A percentile compares a stretch with the other conserved stretches of the same genome.
Evolutionary conservation across 2,113 vertebrate genomes (phyloP).

Genomic region (Eclectus roratus): DNA sequence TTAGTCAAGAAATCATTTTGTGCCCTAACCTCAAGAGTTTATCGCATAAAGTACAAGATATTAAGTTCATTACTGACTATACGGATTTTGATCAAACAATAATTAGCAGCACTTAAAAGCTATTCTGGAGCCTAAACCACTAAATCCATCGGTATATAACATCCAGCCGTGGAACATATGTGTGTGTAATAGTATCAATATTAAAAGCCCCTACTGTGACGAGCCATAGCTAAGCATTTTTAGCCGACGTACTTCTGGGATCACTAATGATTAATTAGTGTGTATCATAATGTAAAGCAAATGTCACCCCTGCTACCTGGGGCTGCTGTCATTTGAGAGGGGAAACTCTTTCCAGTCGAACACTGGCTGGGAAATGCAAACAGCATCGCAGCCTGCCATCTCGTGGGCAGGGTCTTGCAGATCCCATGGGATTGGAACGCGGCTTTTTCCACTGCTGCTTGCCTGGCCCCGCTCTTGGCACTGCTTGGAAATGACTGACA

Average conservation of each 20-base stretch:
- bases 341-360: conserved; percentile 71
- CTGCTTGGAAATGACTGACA: not conserved
- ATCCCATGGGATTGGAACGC: not conserved
- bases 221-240: conserved; percentile 88
- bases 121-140: not conserved
- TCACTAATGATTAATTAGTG: conserved; percentile 99
- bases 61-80: conserved; percentile 15
- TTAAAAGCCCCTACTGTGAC: conserved; percentile 86
- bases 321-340: conserved; percentile 85
- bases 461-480: not conserved
- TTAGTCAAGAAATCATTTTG: not conserved
- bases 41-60: not conserved
- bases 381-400: conserved; percentile 86
- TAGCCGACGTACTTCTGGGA: conserved; percentile 91
- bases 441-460: not conserved
- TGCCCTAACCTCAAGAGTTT: conserved; percentile 16
- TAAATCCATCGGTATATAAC: conserved; percentile 72
- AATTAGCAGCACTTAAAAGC: conserved; percentile 58
- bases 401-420: conserved; percentile 75
- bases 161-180: conserved; percentile 82
- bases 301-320: conserved; percentile 92
- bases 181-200: conserved; percentile 84
- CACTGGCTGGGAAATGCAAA: conserved; percentile 51
- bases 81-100: conserved; percentile 5
- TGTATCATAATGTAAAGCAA: conserved; percentile 97